These are phyloP conservation scores for Pelecanus crispus DNA, from an alignment of 2,113 vertebrate species.

Conservation along the genomic window DNA sequence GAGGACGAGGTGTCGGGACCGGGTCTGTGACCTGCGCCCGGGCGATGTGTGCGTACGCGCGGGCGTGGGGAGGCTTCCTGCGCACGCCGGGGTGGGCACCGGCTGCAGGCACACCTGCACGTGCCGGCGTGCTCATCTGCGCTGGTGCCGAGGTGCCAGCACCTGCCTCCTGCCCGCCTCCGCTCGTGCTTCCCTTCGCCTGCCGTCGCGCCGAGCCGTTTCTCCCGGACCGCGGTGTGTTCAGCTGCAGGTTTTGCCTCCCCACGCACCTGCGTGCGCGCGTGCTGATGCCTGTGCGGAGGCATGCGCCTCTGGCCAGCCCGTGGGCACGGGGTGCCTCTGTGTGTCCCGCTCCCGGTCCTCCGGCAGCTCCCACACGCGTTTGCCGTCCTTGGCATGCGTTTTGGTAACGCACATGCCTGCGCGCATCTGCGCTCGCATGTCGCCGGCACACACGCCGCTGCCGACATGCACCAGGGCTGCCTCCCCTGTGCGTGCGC, in stretches of 20 bases:
- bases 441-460: not conserved
- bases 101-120: not conserved
- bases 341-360: not conserved
- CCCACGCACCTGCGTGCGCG: not conserved
- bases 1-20: not conserved
- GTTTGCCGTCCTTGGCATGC: not conserved
- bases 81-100: not conserved
- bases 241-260: not conserved
- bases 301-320: not conserved
- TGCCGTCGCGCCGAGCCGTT: rapidly evolving
- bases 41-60: rapidly evolving
- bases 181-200: rapidly evolving
- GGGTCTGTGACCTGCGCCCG: not conserved
- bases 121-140: not conserved
- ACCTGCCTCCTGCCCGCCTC: not conserved
- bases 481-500: not conserved
- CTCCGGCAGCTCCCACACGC: not conserved
- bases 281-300: not conserved
- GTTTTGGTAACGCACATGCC: not conserved
- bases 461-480: not conserved
- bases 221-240: rapidly evolving
- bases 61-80: not conserved
- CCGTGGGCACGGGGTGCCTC: not conserved
- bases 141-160: not conserved
- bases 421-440: not conserved